Evolutionary conservation across 2,888 invertebrate genomes (phyloP), one percentile per base, ranked within the genome.

Genomic region (Rugalucina vietnamica): DNA sequence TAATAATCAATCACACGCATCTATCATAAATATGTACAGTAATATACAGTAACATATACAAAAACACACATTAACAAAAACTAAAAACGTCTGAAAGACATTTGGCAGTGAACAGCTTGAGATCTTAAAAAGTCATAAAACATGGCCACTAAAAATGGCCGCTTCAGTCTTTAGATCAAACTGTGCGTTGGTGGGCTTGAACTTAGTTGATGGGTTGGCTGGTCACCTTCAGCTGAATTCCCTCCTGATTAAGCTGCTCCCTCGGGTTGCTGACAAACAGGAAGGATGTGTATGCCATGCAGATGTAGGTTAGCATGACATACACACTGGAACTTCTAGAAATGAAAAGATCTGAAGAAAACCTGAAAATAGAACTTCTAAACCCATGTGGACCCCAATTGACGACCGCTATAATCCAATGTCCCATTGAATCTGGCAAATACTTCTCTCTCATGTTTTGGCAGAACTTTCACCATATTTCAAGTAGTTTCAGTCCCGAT

Each of bases 81-180:
- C n/a, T n/a, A n/a, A n/a, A n/a, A n/a, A n/a, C n/a, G n/a, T n/a
- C 3, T 60, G 60, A 60, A 60, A 60, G 60, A 60, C 60, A 60
- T 60, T 29, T 60, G 60, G 60, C 60, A 60, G 60, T 60, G 60
- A 29, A 60, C 24, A 60, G 60, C 60, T 60, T 60, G 60, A 60
- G 60, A 60, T 60, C 60, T 60, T 5, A 29, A 10, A 10, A 24
- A 27, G 60, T 29, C 60, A 18, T 60, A 4, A 54, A n/a, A n/a
- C n/a, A n/a, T n/a, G n/a, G n/a, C n/a, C n/a, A n/a, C 43, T 18
- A 43, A 43, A 18, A 43, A 43, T 43, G 43, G 43, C 18, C 43
- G 10, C 18, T 12, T 43, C 8, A 43, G 43, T 18, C 18, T 43
- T 18, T 43, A n/a, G n/a, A n/a, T 43, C 43, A 8, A 43, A 43